Conservation (phyloP, 2,888 invertebrate genomes). For the Temnothorax unifasciatus region DNA sequence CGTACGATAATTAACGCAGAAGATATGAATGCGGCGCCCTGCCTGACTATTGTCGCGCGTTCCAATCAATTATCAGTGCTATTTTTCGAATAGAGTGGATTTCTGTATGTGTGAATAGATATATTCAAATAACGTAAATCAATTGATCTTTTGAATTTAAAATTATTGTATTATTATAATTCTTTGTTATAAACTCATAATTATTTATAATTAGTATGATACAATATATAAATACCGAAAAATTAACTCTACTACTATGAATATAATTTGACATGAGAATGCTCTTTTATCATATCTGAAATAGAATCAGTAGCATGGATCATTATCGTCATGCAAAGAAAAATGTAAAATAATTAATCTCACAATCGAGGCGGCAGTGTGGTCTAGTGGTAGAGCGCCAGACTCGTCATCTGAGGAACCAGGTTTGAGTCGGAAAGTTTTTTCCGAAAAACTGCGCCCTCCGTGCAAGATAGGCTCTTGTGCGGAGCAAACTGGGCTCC, state of each 20-base stretch:
- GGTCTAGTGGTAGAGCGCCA: no score
- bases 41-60: slow-evolving; percentile 5
- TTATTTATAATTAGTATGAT: neutral
- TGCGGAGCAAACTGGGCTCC: no score
- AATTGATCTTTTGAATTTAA: neutral
- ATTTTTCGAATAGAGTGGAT: neutral
- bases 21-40: slow-evolving; percentile 23
- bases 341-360: slow-evolving; percentile 63
- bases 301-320: neutral
- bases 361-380: no score
- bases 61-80: slow-evolving; percentile 34
- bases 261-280: neutral
- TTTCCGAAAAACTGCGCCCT: no score
- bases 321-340: slow-evolving; percentile 31
- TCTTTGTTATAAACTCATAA: neutral
- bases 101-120: neutral
- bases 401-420: no score
- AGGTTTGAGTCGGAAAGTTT: no score
- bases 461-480: no score
- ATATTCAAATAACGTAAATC: neutral
- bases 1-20: slow-evolving; percentile 36
- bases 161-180: neutral
- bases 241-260: neutral
- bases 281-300: neutral
- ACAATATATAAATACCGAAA: neutral